Evolutionary conservation across 1,140 invertebrate species (phyloP).

Genomic region (Nasonia longicornis): DNA sequence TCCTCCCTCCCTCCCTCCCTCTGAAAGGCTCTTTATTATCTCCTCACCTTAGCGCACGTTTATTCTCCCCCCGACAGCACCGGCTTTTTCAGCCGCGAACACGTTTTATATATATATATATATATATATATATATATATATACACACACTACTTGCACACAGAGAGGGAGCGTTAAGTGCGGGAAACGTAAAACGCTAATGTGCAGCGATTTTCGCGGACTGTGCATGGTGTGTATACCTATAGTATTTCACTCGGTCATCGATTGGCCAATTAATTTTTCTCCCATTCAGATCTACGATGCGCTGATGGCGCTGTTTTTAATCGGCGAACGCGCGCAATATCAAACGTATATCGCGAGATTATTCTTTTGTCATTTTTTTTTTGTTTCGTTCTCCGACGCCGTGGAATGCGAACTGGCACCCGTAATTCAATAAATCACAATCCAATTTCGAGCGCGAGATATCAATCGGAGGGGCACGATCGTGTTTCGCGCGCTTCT

Average conservation of each 20-base stretch:
- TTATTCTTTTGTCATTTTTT: not conserved
- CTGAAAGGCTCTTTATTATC: slow-evolving; percentile 44
- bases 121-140: no score
- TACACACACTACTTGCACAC: no score
- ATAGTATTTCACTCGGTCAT: not conserved
- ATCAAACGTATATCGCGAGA: not conserved
- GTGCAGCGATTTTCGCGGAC: not conserved
- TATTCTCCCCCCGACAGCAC: not conserved
- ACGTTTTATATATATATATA: no score
- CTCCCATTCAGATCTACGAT: not conserved
- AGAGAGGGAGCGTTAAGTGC: not conserved
- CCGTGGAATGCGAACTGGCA: not conserved
- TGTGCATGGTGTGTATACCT: not conserved
- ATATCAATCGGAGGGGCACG: slow-evolving; percentile 23
- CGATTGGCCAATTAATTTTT: not conserved
- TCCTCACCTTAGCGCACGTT: slow-evolving; percentile 32
- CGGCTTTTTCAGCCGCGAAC: not conserved
- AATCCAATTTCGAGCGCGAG: slow-evolving; percentile 38
- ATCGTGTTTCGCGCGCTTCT: slow-evolving; percentile 34
- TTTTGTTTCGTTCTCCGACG: not conserved
- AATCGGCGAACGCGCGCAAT: no score
- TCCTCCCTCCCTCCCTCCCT: no score
- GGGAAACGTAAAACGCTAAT: slow-evolving; percentile 36
- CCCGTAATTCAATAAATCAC: slow-evolving; percentile 32
- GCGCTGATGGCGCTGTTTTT: not conserved